Evolutionary conservation across 2,797 vertebrate species (phyloP), one percentile per base, ranked within the genome.

Genomic region (Microtus agrestis): DNA sequence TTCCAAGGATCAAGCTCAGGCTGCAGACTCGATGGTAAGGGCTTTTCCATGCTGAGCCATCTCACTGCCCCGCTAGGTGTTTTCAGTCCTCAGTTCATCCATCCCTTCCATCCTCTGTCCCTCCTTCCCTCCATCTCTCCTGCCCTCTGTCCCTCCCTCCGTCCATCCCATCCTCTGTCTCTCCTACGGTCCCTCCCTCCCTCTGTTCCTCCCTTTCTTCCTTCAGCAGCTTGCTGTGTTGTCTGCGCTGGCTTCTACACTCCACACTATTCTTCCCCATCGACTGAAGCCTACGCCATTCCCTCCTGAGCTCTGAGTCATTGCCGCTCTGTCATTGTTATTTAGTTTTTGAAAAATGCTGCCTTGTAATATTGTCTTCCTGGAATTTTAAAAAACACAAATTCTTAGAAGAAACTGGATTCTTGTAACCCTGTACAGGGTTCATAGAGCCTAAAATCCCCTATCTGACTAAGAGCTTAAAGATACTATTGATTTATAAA

Each of bases 401-500:
- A 81, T 17, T 92, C 56, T n/a, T 29, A 31, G 74, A 94, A 87
- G 65, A 48, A 43, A 76, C 46, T 27, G 51, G 77, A 25, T 82
- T 89, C 37, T 76, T 91, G 23, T 6, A 87, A 87, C 56, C 79
- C 59, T 40, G 34, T 43, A 1, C 46, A 67, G 87, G 94, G n/a
- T 84, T 51, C 46, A 67, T 10, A 94, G 21, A 91, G 65, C 48
- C 71, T 89, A 63, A 88, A 89, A 73, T 76, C 82, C 87, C 90
- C 88, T 76, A 69, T 51, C 87, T 85, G 31, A 76, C 21, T 81
- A 67, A 93, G 29, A 29, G 34, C 23, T 79, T 31, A 89, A 69
- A 71, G 40, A 94, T 6, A 93, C 56, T 56, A 91, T 40, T 92
- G 69, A 89, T 31, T 67, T 92, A 71, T 54, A 78, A 91, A 93